Evolutionary conservation across 2,113 vertebrate genomes (phyloP).

Genomic region (Polypterus senegalus): DNA sequence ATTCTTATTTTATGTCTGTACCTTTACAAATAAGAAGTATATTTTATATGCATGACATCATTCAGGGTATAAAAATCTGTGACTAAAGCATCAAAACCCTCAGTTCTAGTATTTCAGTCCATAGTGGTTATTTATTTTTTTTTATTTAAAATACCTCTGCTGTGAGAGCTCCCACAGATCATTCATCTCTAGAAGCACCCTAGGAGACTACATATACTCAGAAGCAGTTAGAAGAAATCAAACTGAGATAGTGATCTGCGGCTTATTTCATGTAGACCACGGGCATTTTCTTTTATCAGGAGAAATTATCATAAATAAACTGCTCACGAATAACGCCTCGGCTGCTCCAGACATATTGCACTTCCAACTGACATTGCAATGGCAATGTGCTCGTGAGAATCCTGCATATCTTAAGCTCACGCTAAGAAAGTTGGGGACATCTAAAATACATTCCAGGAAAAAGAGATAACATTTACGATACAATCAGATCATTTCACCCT

Average conservation of each 20-base stretch:
- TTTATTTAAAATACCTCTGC: background rate
- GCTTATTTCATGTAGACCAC: background rate
- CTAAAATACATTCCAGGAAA: background rate
- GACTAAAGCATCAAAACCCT: too few species aligned
- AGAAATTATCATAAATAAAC: background rate
- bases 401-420: background rate
- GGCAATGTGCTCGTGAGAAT: background rate
- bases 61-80: too few species aligned
- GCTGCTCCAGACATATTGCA: slow-evolving; percentile 1
- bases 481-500: background rate
- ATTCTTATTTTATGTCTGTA: too few species aligned
- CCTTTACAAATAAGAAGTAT: too few species aligned
- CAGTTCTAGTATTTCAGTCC: too few species aligned
- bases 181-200: background rate
- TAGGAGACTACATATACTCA: background rate
- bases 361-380: background rate
- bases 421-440: background rate
- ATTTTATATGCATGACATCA: too few species aligned
- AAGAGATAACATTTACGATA: slow-evolving; percentile 2
- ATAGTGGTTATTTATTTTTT: background rate
- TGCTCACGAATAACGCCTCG: background rate
- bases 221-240: background rate
- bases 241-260: background rate
- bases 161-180: background rate
- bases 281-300: background rate